Base-by-base conservation (phyloP, 2,113 vertebrate species). In the Phyllopteryx taeniolatus region DNA sequence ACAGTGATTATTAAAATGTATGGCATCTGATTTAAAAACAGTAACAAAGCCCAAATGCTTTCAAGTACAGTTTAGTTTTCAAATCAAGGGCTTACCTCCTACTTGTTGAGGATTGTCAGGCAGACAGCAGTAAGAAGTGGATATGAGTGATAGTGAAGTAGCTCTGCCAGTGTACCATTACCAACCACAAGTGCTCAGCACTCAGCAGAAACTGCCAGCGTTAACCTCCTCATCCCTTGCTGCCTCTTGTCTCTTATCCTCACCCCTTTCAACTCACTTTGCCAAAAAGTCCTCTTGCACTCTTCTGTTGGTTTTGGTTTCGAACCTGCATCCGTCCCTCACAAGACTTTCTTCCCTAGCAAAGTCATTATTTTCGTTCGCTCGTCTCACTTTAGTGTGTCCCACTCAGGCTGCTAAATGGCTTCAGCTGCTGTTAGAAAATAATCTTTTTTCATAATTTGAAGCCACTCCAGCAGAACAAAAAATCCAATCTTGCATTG, bases 181-280 rank as follows among this genome's bases (percentile, higher is more conserved):
- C 83, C 68, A 68, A 86, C 85, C 76, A 7, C 86, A 90, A 77
- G 72, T 74, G 78, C 88, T 79, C 53, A 87, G 83, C 75, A 86
- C 81, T 89, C 87, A 89, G 77, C 84, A 89, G 78, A 87, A 86
- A 72, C 81, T 65, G 17, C 76, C 74, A 75, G 79, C 78, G 77
- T 87, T 86, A 85, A 85, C 83, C 77, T 80, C 77, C 64, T 75
- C 73, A 56, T 61, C 47, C 51, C 51, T 49, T 69, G 57, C 54
- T 62, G 67, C 74, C 43, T 19, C 51, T 53, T 35, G 39, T 11
- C 66, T 14, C 73, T 57, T 68, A 46, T 44, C 39, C 68, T 22
- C 64, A 46, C 31, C 13, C 17, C 49, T 31, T 35, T 43, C 47
- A 39, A 59, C 67, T 76, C 31, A 67, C 61, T 65, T 66, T 20